phyloP scores from a whole-genome alignment of 2,888 invertebrate species.

The Rhodophaea formosa region DNA sequence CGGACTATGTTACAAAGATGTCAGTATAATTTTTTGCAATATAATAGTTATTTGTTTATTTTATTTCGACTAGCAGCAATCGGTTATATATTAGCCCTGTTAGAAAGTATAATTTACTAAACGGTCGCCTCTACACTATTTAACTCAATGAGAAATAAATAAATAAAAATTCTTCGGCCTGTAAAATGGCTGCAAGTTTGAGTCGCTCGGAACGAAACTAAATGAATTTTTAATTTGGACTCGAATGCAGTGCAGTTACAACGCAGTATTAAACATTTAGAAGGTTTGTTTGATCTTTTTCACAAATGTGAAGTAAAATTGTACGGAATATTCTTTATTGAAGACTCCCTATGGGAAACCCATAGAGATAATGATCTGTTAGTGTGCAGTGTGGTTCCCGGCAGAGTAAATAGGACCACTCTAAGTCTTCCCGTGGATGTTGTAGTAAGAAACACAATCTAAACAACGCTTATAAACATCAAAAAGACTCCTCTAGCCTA shows the following conservation, averaged over 20 bases:
- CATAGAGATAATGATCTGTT: too few species aligned
- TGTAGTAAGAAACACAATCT: too few species aligned
- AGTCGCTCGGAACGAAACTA: constrained; percentile 37
- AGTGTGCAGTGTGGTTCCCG: too few species aligned
- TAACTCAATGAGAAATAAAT: constrained; percentile 20
- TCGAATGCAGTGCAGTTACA: constrained; percentile 28
- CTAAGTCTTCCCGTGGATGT: too few species aligned
- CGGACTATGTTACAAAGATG: too few species aligned
- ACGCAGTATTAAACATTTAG: constrained; percentile 10
- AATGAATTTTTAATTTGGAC: constrained; percentile 45
- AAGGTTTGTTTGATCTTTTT: constrained; percentile 15
- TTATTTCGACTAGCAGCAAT: too few species aligned
- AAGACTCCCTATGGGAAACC: not conserved
- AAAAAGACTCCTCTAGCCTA: too few species aligned
- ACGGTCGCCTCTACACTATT: not conserved
- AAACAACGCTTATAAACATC: too few species aligned
- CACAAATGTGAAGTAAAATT: not conserved
- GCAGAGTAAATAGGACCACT: too few species aligned
- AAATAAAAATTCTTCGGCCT: constrained; percentile 27
- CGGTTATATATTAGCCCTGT: too few species aligned
- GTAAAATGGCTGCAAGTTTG: constrained; percentile 31
- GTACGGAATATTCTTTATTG: not conserved
- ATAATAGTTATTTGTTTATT: too few species aligned
- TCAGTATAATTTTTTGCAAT: too few species aligned
- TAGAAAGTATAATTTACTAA: not conserved